Percentiles rank a stretch among this genome's conserved stretches.
Evolutionary conservation across 2,888 invertebrate species (phyloP).

Genomic region (Balanococcus diminutus): DNA sequence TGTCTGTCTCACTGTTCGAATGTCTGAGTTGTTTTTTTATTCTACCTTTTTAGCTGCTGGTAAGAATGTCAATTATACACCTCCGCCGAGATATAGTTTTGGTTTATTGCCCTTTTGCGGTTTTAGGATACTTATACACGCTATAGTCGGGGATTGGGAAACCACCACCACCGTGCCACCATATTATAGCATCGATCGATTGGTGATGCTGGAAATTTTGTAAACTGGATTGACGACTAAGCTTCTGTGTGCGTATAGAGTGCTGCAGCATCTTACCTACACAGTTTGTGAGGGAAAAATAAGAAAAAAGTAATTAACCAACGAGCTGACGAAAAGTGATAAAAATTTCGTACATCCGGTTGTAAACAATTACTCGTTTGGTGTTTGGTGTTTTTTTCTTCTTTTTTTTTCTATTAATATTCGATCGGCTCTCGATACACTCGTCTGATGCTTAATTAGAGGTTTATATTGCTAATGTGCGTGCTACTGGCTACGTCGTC

Average conservation of each 20-base stretch:
- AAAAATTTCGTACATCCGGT: conserved; percentile 16
- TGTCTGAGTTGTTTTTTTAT: conserved; percentile 36
- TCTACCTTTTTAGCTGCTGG: conserved; percentile 20
- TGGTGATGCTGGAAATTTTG: neutral
- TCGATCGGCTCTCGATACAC: neutral
- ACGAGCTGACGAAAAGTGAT: conserved; percentile 1
- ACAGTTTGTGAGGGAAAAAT: neutral
- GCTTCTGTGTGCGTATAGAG: neutral
- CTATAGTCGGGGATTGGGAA: neutral
- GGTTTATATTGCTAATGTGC: neutral
- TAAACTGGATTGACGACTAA: conserved; percentile 9
- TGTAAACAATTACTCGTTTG: conserved; percentile 5
- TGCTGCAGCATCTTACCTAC: too few species aligned
- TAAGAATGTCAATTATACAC: conserved; percentile 52
- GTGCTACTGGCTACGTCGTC: neutral
- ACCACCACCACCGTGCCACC: neutral
- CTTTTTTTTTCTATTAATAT: conserved; percentile 22
- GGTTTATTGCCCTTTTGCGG: conserved; percentile 50
- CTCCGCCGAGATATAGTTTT: conserved; percentile 45
- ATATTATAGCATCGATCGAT: neutral
- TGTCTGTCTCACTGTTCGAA: conserved; percentile 48
- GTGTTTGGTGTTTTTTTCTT: too few species aligned
- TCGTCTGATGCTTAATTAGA: neutral
- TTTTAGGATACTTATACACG: neutral
- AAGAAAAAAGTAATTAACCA: neutral